Evolutionary conservation across 2,888 invertebrate species (phyloP).

Genomic region (Folsomia candida): DNA sequence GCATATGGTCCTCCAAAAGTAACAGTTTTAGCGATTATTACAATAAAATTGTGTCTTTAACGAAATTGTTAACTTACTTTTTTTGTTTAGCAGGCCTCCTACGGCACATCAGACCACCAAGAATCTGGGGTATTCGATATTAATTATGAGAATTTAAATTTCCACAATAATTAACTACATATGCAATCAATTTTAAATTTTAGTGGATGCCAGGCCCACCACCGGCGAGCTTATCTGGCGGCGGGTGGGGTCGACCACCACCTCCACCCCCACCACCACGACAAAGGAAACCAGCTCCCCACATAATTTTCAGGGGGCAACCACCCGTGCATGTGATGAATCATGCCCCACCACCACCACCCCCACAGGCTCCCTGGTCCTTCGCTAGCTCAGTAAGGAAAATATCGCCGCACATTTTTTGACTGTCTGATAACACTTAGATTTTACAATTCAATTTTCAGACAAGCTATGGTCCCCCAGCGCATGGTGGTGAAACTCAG

Average conservation of each 20-base stretch:
- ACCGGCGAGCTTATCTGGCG: neutral
- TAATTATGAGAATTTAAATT: too few relatives aligned
- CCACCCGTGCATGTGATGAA: conserved; percentile 54
- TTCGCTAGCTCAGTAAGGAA: too few relatives aligned
- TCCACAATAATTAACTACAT: too few relatives aligned
- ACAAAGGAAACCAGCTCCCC: conserved; percentile 26
- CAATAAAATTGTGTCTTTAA: too few relatives aligned
- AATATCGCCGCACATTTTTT: too few relatives aligned
- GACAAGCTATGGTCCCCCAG: conserved; percentile 22
- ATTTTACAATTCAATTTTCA: too few relatives aligned
- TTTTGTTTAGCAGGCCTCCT: too few relatives aligned
- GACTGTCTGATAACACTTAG: too few relatives aligned
- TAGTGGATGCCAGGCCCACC: conserved; percentile 3
- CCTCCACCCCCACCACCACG: conserved; percentile 6
- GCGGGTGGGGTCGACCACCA: neutral
- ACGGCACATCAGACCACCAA: too few relatives aligned
- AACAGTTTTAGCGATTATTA: too few relatives aligned
- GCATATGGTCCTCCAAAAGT: neutral
- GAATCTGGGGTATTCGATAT: too few relatives aligned
- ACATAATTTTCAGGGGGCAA: conserved; percentile 52
- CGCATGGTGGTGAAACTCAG: neutral
- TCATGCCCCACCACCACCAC: conserved; percentile 40
- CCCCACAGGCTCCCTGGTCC: neutral
- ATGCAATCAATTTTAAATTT: neutral
- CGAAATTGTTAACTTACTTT: too few relatives aligned